Evolutionary conservation across 2,888 invertebrate genomes (phyloP), one percentile per base, ranked within the genome.

Genomic region (Meiosimyza platycephala): DNA sequence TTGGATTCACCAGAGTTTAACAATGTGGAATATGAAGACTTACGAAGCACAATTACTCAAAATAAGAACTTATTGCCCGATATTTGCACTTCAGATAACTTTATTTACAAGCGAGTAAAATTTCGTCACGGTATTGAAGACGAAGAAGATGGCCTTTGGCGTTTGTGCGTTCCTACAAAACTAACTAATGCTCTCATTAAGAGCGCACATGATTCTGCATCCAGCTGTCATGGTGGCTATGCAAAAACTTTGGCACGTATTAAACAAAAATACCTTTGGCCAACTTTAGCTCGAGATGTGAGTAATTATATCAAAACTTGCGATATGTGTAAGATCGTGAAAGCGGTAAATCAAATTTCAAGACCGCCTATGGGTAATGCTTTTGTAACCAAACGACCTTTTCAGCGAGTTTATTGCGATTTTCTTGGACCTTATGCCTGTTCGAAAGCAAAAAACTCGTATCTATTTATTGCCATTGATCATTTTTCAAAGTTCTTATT

Each of bases 51-150:
- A 4, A 47, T n/a, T n/a, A n/a, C n/a, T n/a, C n/a, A n/a, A 6
- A 64, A 64, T 7, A n/a, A 48, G 9, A 16, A 7, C 11, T 0
- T 18, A 6, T n/a, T 64, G 4, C 64, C 50, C n/a, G 64, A 64
- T 50, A 15, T 64, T 11, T 51, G 64, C 7, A 16, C 50, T 1
- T 64, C 50, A 2, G 51, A 50, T 3, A 64, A 64, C 33, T 22
- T 50, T 51, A 18, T 64, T 3, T 64, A 48, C 22, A 64, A 64
- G n/a, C n/a, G 64, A 16, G 54, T 54, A 6, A n/a, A 54, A 16
- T 54, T 54, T 11, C n/a, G 54, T 1, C 54, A 54, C 7, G 54
- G 54, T 40, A 7, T 7, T 40, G 40, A 40, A 40, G 40, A 7
- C 3, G 40, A 4, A 40, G 40, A 40, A 40, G 40, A 40, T 40